Evolutionary conservation across 2,797 vertebrate genomes (phyloP), one percentile per base, ranked within the genome.

Genomic region (Karalla daura): DNA sequence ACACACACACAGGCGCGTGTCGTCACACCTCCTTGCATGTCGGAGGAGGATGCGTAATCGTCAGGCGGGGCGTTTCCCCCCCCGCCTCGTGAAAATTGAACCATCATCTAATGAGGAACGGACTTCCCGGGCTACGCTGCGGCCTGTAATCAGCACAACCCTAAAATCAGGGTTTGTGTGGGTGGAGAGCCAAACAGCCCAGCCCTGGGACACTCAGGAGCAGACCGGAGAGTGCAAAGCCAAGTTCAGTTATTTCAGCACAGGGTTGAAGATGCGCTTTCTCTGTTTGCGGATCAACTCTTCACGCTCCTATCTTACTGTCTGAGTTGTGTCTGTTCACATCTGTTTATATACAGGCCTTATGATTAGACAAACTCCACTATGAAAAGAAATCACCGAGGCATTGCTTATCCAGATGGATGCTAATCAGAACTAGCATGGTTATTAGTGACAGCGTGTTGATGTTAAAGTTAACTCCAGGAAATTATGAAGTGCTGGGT

Each of bases 81-180:
- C n/a, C n/a, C n/a, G 11, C 23, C 20, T 14, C 10, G 1, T 2
- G 55, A 1, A 46, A 70, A 40, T 0, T 12, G 2, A 47, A 72
- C 37, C 21, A 2, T 36, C 2, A 8, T 62, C 37, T 36, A 17
- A 63, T 76, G 43, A 59, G n/a, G 33, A 47, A 15, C 43, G 30
- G 21, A 60, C 45, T 63, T 44, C 45, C 23, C 24, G 18, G 9
- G 2, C 40, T 49, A 53, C 20, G 4, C 3, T 27, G 52, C n/a
- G n/a, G n/a, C 71, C 77, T 83, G 44, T 81, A 80, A 76, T 74
- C 68, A 51, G 35, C 44, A 15, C 10, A 37, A 30, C n/a, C n/a
- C 11, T 15, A 53, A 76, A 76, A 63, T 51, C 24, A 46, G 63
- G 30, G 67, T 44, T 28, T 63, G 35, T 60, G 62, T 69, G 67